Base-by-base conservation (phyloP, 2,113 vertebrate genomes). In the Cyanoderma ruficeps region DNA sequence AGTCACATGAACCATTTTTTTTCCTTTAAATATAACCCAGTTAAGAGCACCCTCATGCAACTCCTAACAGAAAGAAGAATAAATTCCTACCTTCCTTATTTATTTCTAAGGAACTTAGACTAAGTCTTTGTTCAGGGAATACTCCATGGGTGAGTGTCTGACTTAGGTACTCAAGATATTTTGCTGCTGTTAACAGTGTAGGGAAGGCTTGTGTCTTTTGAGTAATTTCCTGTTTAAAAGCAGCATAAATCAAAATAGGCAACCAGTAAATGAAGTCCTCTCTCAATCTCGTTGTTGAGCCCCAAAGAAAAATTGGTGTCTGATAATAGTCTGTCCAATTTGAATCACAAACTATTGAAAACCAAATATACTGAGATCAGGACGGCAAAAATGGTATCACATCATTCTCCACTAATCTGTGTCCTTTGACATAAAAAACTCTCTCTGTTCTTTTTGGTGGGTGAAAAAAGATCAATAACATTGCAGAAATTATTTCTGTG, bases 331-430 rank as follows among this genome's bases (percentile, higher is more conserved):
- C 83, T 91, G 79, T 97, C 49, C 44, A 92, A 93, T 96, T 68
- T 93, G 49, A 97, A 97, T 82, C 39, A 92, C 50, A 93, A 95
- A 59, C 76, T 96, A 86, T 79, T 95, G 88, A 97, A 97, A 97
- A 90, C 9, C 74, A 95, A 96, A 86, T 95, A 64, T 82, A 33
- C 7, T 78, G 70, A 89, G 71, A 94, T 79, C 60, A 88, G 52
- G 74, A 52, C 53, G 27, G 33, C 31, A 87, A 94, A 91, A 97
- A 37, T 2, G 8, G 8, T 49, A 31, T 76, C 52, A 50, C 47
- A 91, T 56, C 9, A 71, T 90, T 82, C 53, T 79, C 83, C 77
- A 80, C 52, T 14, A 25, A 35, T 82, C 55, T 42, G 4, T 70
- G 47, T 84, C n/a, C 19, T 87, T 77, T 84, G 44, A 89, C 46